Evolutionary conservation across 2,888 invertebrate species (phyloP).

Genomic region (Epistrophe grossulariae): DNA sequence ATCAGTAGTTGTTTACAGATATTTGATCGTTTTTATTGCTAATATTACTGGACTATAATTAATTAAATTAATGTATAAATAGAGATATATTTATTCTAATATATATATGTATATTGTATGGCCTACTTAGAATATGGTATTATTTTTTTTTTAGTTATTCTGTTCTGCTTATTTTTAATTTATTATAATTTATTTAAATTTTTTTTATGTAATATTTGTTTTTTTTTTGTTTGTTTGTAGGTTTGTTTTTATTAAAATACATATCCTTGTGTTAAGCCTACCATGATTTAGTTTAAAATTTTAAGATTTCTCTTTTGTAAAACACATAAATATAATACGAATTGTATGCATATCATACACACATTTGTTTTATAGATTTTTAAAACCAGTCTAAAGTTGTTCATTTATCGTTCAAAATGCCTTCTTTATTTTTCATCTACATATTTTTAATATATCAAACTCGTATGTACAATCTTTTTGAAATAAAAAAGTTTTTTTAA

Average conservation of each 20-base stretch:
- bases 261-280: slow-evolving; percentile 42
- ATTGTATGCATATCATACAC: slow-evolving; percentile 31
- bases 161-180: neutral
- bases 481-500: slow-evolving; percentile 3
- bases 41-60: slow-evolving; percentile 28
- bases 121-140: slow-evolving; percentile 66
- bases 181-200: slow-evolving; percentile 10
- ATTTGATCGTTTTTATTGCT: slow-evolving; percentile 12
- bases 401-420: slow-evolving; percentile 62
- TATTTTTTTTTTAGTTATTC: slow-evolving; percentile 31
- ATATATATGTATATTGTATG: slow-evolving; percentile 37
- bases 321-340: slow-evolving; percentile 54
- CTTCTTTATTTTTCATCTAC: slow-evolving; percentile 35
- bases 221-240: neutral
- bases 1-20: neutral
- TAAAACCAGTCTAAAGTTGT: slow-evolving; percentile 66
- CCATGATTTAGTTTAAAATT: slow-evolving; percentile 48
- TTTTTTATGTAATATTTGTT: slow-evolving; percentile 17
- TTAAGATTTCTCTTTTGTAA: slow-evolving; percentile 41
- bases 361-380: slow-evolving; percentile 42
- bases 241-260: slow-evolving; percentile 20
- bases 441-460: slow-evolving; percentile 7
- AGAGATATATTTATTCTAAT: slow-evolving; percentile 17
- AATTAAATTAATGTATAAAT: slow-evolving; percentile 21
- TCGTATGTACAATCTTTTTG: slow-evolving; percentile 30